Evolutionary conservation across 2,797 vertebrate species (phyloP).

Genomic region (Notoglanidium macrostoma): DNA sequence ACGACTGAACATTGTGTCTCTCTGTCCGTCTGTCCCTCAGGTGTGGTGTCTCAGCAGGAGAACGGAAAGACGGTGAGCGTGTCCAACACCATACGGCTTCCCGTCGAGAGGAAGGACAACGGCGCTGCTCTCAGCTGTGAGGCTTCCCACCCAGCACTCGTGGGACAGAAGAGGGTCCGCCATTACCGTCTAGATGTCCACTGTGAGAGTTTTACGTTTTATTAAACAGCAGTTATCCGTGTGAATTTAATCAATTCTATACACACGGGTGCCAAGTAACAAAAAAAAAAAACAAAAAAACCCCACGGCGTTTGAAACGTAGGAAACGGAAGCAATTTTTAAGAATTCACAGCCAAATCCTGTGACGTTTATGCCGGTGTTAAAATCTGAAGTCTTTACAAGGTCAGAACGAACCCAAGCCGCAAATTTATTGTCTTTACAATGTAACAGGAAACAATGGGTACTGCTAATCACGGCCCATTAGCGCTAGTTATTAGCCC

Average conservation of each 20-base stretch:
- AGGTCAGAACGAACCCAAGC: background rate
- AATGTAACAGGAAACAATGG: conserved; percentile 25
- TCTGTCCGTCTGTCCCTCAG: conserved; percentile 63
- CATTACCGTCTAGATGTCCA: conserved; percentile 89
- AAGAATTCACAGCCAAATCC: background rate
- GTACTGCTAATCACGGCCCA: conserved; percentile 40
- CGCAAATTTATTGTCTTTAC: conserved; percentile 4
- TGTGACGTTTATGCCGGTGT: background rate
- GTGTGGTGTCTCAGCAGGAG: conserved; percentile 84
- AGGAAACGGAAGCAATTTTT: background rate
- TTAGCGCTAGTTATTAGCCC: conserved; percentile 48
- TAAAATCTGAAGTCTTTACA: background rate
- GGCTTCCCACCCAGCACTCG: conserved; percentile 80
- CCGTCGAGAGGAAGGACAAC: conserved; percentile 86
- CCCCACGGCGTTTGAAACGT: too few relatives aligned
- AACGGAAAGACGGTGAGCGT: conserved; percentile 85
- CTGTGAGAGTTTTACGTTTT: conserved; percentile 77
- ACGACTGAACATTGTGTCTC: background rate
- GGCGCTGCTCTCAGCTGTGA: conserved; percentile 85
- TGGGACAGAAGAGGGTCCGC: conserved; percentile 80
- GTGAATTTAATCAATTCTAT: background rate
- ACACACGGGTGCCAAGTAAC: too few relatives aligned
- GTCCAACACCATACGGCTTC: conserved; percentile 81
- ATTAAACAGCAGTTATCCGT: background rate
- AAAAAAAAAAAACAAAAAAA: background rate